Percentiles rank a stretch among this genome's conserved stretches.
These are phyloP conservation scores for Blastobasis adustella DNA, from an alignment of 2,888 invertebrate species.

Conservation along the genomic window DNA sequence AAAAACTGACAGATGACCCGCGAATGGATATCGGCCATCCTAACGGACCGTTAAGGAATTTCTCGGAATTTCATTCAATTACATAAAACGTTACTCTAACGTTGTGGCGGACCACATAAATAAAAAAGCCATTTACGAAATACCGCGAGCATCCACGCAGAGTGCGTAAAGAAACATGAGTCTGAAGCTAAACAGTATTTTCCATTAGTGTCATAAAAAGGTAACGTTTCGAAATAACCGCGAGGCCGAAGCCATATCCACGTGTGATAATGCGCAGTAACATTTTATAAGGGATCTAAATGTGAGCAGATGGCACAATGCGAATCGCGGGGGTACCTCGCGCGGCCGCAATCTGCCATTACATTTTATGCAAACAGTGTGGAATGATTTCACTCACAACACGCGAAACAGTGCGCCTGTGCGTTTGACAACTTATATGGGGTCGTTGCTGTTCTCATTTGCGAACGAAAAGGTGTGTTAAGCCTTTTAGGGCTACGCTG, in stretches of 20 bases:
- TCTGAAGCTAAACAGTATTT: constrained; percentile 56
- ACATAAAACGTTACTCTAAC: neutral
- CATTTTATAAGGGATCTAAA: constrained; percentile 72
- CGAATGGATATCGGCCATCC: no score
- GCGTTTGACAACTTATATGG: no score
- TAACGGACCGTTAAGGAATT: no score
- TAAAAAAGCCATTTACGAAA: constrained; percentile 7
- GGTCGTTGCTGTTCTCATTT: no score
- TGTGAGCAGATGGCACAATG: constrained; percentile 69
- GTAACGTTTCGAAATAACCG: constrained; percentile 62
- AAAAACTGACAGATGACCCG: no score
- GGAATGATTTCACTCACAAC: constrained; percentile 55
- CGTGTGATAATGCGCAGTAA: constrained; percentile 71
- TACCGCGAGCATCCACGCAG: neutral
- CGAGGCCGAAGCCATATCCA: constrained; percentile 54
- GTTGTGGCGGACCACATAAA: constrained; percentile 1
- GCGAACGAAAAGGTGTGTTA: no score
- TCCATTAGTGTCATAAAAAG: constrained; percentile 69
- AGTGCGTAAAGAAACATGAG: constrained; percentile 12
- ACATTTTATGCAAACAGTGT: constrained; percentile 67
- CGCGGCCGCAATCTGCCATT: constrained; percentile 66
- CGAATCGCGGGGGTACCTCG: constrained; percentile 57
- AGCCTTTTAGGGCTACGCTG: no score
- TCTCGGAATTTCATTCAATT: neutral
- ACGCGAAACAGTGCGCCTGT: constrained; percentile 26